Base-by-base conservation (phyloP, 2,113 vertebrate species). In the Gymnocephalus cernua region DNA sequence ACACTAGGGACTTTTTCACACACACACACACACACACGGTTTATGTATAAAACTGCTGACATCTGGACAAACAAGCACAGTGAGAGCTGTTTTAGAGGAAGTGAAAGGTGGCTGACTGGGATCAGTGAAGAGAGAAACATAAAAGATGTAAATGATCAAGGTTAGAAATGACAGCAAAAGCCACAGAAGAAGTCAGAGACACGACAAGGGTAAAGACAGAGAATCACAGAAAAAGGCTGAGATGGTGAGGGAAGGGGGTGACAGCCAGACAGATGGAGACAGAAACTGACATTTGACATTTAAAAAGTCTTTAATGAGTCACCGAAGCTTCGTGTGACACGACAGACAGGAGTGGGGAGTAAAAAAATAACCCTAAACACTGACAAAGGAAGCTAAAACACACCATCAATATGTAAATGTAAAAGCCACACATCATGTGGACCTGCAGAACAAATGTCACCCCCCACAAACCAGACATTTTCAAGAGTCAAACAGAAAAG, bases 261-360 rank as follows among this genome's bases (percentile, higher is more conserved):
- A 77, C 65, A 79, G 48, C 19, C n/a, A 78, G 72, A 74, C 79
- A 77, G 79, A 89, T 38, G 81, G 53, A 75, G 71, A 79, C 48
- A 63, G 54, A 77, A 83, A 47, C 7, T 80, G 85, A 89, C 79
- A 71, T 83, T 66, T 87, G 83, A 86, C 85, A 87, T 90, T 86
- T 70, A 47, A 81, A 87, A 63, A 53, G 58, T 72, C 54, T 87
- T 86, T 80, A 87, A 87, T 86, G 79, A 89, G 85, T 76, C 69
- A 56, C 70, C 11, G 25, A 50, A 53, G 70, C 35, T 61, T 27
- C 0, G 8, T 35, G 51, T 58, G 23, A 57, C 19, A 35, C 3
- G 1, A 51, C 47, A 59, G 66, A 38, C 19, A 18, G 57, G 35
- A 82, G 58, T 8, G 44, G 16, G 64, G 57, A 59, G 32, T 12